These are phyloP conservation scores for Crax fasciolata DNA, from an alignment of 2,797 vertebrate species.

Conservation along the genomic window DNA sequence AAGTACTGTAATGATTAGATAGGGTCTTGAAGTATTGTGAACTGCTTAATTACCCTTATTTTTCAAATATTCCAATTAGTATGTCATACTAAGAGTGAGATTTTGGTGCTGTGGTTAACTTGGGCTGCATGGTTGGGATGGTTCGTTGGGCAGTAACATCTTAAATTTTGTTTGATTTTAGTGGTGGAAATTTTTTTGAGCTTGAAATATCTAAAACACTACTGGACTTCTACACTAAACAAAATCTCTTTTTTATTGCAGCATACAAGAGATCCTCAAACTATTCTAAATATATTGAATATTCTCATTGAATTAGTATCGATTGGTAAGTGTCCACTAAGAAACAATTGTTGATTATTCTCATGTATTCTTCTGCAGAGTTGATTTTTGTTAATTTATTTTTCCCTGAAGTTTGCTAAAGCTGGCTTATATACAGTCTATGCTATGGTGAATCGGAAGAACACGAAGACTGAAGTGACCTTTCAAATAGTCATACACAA, in stretches of 20 bases:
- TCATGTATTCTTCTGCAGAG: background rate
- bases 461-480: background rate
- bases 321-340: conserved; percentile 86
- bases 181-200: background rate
- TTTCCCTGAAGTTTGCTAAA: background rate
- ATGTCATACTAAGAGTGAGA: background rate
- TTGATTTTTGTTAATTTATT: background rate
- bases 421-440: background rate
- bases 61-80: background rate
- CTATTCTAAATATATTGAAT: conserved; percentile 92
- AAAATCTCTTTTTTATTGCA: conserved; percentile 79
- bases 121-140: background rate
- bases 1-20: background rate
- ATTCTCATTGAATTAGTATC: conserved; percentile 95
- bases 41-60: background rate
- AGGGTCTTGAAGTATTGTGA: background rate
- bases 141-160: background rate
- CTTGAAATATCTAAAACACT: background rate
- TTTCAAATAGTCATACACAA: background rate
- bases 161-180: background rate
- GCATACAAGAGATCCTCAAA: conserved; percentile 92
- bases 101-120: background rate
- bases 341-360: background rate
- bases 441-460: background rate
- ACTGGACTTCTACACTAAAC: background rate